Percentiles rank a stretch among this genome's conserved stretches.
Evolutionary conservation across 2,888 invertebrate genomes (phyloP).

Genomic region (Polydesmus complanatus): DNA sequence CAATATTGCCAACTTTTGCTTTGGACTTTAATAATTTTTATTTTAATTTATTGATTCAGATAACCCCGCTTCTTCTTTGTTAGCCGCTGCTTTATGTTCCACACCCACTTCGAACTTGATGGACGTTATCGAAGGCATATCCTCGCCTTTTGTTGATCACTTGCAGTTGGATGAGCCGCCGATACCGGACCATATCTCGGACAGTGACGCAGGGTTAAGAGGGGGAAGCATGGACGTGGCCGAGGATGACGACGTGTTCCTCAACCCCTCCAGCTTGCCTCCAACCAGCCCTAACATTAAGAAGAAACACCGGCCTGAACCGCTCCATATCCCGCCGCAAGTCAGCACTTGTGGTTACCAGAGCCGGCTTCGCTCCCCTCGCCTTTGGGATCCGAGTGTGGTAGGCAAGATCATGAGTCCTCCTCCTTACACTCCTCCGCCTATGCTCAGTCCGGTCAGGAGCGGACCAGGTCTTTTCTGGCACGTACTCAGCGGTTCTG

Average conservation of each 20-base stretch:
- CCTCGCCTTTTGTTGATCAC: background rate
- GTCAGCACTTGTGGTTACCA: constrained; percentile 38
- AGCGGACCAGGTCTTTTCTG: constrained; percentile 73
- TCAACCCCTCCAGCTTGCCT: constrained; percentile 57
- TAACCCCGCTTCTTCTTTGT: no score
- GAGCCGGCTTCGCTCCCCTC: constrained; percentile 39
- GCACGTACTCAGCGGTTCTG: constrained; percentile 27
- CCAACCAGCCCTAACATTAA: constrained; percentile 28
- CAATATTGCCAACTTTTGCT: no score
- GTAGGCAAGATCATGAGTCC: constrained; percentile 25
- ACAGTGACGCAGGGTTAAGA: no score
- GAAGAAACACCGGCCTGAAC: constrained; percentile 33
- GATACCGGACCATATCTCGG: background rate
- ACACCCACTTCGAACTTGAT: background rate
- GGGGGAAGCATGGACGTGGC: background rate
- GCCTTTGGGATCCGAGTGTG: constrained; percentile 26
- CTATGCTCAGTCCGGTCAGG: constrained; percentile 82
- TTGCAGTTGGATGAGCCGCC: background rate
- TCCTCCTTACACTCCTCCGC: constrained; percentile 76
- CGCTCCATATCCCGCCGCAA: constrained; percentile 35
- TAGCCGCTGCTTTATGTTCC: background rate
- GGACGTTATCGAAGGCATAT: background rate
- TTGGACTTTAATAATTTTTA: no score
- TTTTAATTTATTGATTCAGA: no score
- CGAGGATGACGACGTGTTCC: constrained; percentile 59